Base-by-base conservation (phyloP, 2,797 vertebrate species). In the Peromyscus melanophrys region DNA sequence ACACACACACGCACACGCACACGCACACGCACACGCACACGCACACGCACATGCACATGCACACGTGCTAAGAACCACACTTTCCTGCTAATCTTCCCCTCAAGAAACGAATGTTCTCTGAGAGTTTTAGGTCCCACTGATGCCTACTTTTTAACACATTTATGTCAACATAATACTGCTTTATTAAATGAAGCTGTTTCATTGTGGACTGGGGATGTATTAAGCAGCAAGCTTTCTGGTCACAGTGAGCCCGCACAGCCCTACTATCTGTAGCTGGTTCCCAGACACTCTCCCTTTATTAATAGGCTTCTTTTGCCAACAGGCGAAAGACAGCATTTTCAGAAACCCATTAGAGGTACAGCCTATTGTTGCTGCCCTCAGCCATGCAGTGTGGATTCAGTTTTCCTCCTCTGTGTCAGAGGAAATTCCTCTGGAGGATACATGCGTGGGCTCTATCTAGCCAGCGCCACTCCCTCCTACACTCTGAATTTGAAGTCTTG, bases 271-370 rank as follows among this genome's bases (percentile, higher is more conserved):
- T n/a, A 37, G 75, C 73, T 65, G 95, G 75, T 91, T 90, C 83
- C 92, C 81, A 63, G 83, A 69, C 92, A 84, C 55, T 89, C 76
- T 96, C 63, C 37, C 76, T 91, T 96, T 96, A 96, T 95, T 96
- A 96, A 97, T 83, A 90, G 61, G 19, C 86, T 97, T 97, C 82
- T 76, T 95, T 95, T 97, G 97, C 89, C 29, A 73, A 93, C 1
- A 49, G 57, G 92, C 75, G n/a, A 71, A 89, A 89, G 2, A n/a
- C 43, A 93, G 55, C 19, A 2, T 97, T 96, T 97, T 97, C 34
- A 55, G 80, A 97, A 97, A 94, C 34, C 94, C 81, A 94, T 96
- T 92, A 92, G 87, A 96, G 55, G n/a, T n/a, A 59, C 9, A 17
- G 83, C 83, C 76, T 96, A 83, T 97, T 96, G 96, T 95, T 89